A percentile compares a stretch with the other conserved stretches of the same genome.
Conservation (phyloP, 2,113 vertebrate species). For the Nesogale talazaci region DNA sequence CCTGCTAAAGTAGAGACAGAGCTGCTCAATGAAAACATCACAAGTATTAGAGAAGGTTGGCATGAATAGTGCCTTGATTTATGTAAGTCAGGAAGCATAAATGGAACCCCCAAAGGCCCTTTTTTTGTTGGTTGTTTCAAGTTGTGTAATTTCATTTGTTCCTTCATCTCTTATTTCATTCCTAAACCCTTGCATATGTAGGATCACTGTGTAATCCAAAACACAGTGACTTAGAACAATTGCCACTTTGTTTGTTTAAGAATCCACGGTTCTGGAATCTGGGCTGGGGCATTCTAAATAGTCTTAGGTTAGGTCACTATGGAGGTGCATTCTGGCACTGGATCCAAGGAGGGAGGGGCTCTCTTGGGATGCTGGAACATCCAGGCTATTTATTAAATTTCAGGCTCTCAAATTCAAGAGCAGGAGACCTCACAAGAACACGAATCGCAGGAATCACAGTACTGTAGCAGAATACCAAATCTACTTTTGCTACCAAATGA, state of each 20-base stretch:
- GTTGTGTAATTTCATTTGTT: slow-evolving; percentile 22
- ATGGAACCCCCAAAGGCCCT: slow-evolving; percentile 29
- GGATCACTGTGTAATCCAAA: not conserved
- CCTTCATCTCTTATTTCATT: not conserved
- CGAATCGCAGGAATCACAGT: not conserved
- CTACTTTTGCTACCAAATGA: not conserved
- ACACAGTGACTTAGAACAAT: not conserved
- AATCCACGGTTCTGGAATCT: not conserved
- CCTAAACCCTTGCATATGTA: not conserved
- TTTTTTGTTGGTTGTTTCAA: not conserved
- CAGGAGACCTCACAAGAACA: not conserved
- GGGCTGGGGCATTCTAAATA: not conserved
- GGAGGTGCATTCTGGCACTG: not conserved
- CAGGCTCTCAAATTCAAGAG: not conserved
- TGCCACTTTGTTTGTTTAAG: not conserved
- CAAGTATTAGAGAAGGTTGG: slow-evolving; percentile 13
- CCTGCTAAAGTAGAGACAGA: not conserved
- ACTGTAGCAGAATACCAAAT: not conserved
- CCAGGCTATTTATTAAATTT: not conserved
- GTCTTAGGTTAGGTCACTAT: no score
- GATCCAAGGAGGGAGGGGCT: not conserved
- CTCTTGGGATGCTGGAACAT: no score
- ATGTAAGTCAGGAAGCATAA: slow-evolving; percentile 42
- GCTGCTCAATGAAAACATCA: slow-evolving; percentile 52
- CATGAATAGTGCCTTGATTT: slow-evolving; percentile 26